These are phyloP conservation scores for Punctoribates punctum DNA, from an alignment of 2,888 invertebrate species.

Conservation along the genomic window DNA sequence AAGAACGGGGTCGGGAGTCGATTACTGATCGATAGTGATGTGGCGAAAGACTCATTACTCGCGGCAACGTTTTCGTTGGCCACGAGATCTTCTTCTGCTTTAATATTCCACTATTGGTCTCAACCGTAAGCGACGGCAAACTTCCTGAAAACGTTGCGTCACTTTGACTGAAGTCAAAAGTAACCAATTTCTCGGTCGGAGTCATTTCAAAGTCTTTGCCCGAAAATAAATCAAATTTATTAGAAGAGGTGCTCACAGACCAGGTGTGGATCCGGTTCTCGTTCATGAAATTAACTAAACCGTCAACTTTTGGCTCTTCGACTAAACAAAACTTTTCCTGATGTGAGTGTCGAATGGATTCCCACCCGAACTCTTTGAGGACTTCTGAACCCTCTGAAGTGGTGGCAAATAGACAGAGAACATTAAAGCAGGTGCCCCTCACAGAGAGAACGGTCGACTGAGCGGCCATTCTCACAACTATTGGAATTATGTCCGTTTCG, in stretches of 20 bases:
- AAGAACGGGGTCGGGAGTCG: constrained; percentile 36
- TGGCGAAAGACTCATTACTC: constrained; percentile 29
- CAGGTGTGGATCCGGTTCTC: constrained; percentile 25
- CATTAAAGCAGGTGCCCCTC: constrained; percentile 79
- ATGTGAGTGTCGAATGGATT: constrained; percentile 66
- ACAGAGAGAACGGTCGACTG: constrained; percentile 78
- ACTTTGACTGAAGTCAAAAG: background rate
- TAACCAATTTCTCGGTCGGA: background rate
- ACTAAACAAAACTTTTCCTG: constrained; percentile 73
- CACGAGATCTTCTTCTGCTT: constrained; percentile 5
- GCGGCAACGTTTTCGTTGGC: constrained; percentile 7
- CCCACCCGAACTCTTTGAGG: constrained; percentile 65
- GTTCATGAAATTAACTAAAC: constrained; percentile 31
- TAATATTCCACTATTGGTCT: background rate
- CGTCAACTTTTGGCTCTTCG: constrained; percentile 49
- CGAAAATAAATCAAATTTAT: constrained; percentile 25
- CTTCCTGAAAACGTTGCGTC: constrained; percentile 1
- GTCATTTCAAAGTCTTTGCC: constrained; percentile 15
- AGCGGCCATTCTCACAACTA: constrained; percentile 66
- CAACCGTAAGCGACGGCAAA: background rate
- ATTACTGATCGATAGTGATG: constrained; percentile 16
- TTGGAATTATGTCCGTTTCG: constrained; percentile 59
- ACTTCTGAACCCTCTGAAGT: constrained; percentile 77
- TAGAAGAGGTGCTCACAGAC: constrained; percentile 17
- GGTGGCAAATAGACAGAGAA: constrained; percentile 76